Conservation (phyloP, 2,888 invertebrate genomes). For the Erebia epiphron region DNA sequence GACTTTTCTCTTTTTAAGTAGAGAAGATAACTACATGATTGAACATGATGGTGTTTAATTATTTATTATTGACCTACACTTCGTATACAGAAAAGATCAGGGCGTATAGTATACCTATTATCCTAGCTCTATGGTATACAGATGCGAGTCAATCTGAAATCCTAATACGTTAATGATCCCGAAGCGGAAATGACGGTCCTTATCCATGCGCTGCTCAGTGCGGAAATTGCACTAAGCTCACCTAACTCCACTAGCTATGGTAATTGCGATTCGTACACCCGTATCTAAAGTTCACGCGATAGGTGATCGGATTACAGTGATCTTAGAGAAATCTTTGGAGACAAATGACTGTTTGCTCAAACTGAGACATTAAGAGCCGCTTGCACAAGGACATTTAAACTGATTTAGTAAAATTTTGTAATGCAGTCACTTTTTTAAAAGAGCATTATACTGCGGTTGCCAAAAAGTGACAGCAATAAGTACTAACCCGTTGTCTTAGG, state of each 20-base stretch:
- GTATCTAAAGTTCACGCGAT: constrained; percentile 25
- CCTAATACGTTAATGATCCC: constrained; percentile 36
- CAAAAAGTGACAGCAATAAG: too few relatives aligned
- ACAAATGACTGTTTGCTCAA: not conserved
- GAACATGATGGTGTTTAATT: not conserved
- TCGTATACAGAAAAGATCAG: not conserved
- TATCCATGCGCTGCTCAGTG: constrained; percentile 41
- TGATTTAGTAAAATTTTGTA: too few relatives aligned
- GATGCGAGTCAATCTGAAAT: constrained; percentile 22
- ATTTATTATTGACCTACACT: not conserved
- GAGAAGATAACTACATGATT: too few relatives aligned
- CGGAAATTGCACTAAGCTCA: constrained; percentile 50
- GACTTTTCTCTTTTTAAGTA: too few relatives aligned
- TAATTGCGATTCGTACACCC: constrained; percentile 37
- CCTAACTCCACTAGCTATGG: constrained; percentile 41
- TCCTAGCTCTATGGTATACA: not conserved
- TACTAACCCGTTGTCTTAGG: too few relatives aligned
- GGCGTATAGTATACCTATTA: too few relatives aligned
- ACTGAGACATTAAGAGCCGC: too few relatives aligned
- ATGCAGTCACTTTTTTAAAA: too few relatives aligned
- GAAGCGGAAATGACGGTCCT: constrained; percentile 45
- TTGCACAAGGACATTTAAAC: too few relatives aligned
- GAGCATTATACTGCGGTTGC: too few relatives aligned
- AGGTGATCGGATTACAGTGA: constrained; percentile 16
- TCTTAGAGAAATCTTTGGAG: constrained; percentile 8